These are phyloP conservation scores for Colaptes auratus DNA, from an alignment of 2,113 vertebrate species.

Conservation along the genomic window DNA sequence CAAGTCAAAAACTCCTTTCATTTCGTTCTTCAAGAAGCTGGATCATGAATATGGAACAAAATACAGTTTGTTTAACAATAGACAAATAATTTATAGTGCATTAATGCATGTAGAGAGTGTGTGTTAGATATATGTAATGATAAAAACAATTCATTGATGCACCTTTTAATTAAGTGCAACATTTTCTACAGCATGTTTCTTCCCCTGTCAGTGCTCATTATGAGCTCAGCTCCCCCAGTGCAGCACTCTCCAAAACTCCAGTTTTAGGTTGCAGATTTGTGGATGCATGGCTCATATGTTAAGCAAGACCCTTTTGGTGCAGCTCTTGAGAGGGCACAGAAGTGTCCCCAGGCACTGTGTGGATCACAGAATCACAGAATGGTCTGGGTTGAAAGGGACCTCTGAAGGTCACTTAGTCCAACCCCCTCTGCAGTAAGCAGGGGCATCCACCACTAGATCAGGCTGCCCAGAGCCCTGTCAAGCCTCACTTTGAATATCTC, in stretches of 20 bases:
- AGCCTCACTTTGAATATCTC: no score
- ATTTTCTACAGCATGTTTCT: background rate
- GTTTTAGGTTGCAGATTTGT: background rate
- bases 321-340: background rate
- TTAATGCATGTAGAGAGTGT: background rate
- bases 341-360: background rate
- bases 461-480: no score
- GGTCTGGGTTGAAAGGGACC: no score
- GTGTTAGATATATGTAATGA: background rate
- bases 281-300: background rate
- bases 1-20: slow-evolving; percentile 29
- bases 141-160: background rate
- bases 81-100: background rate
- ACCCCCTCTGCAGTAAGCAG: no score
- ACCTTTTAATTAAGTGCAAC: background rate
- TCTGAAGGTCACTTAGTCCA: no score
- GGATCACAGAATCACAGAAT: no score
- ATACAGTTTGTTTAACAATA: background rate
- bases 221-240: background rate
- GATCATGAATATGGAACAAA: background rate
- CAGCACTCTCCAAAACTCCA: background rate
- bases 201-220: background rate
- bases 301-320: background rate
- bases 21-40: slow-evolving; percentile 4
- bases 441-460: no score